Conservation (phyloP, 2,888 invertebrate genomes). For the Halictus ligatus region DNA sequence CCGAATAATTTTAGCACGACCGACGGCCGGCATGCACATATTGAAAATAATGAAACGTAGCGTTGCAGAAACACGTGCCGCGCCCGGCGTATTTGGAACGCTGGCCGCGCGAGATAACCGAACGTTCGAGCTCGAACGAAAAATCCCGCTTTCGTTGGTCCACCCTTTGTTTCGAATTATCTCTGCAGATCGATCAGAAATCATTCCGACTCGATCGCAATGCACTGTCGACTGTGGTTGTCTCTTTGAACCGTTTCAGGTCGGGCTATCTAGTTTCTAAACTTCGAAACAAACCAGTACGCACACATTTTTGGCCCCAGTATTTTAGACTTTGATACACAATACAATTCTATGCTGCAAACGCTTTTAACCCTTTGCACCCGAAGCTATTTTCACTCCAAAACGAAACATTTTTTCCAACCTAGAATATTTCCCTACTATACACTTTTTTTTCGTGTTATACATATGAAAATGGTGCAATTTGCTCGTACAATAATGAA, state of each 20-base stretch:
- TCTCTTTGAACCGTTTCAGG: not conserved
- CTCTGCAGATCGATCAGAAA: not conserved
- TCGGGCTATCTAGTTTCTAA: too few relatives aligned
- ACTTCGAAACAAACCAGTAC: too few relatives aligned
- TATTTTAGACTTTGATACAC: too few relatives aligned
- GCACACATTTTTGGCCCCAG: too few relatives aligned
- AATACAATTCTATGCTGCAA: too few relatives aligned
- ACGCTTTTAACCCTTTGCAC: too few relatives aligned
- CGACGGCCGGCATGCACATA: not conserved
- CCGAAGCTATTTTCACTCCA: too few relatives aligned
- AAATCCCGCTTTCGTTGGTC: not conserved
- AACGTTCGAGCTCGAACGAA: not conserved
- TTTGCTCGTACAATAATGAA: too few relatives aligned
- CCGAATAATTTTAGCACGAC: slow-evolving; percentile 18
- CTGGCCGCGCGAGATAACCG: not conserved
- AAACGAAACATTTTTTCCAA: too few relatives aligned
- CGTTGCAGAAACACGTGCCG: slow-evolving; percentile 16
- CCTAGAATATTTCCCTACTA: too few relatives aligned
- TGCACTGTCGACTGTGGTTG: not conserved
- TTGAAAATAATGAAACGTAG: slow-evolving; percentile 20
- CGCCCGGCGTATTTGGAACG: not conserved
- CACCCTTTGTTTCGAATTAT: not conserved
- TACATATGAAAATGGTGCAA: too few relatives aligned
- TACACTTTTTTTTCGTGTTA: too few relatives aligned
- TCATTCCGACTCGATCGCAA: not conserved